Evolutionary conservation across 2,888 invertebrate genomes (phyloP).

Genomic region (Aspidiotus rigidus): DNA sequence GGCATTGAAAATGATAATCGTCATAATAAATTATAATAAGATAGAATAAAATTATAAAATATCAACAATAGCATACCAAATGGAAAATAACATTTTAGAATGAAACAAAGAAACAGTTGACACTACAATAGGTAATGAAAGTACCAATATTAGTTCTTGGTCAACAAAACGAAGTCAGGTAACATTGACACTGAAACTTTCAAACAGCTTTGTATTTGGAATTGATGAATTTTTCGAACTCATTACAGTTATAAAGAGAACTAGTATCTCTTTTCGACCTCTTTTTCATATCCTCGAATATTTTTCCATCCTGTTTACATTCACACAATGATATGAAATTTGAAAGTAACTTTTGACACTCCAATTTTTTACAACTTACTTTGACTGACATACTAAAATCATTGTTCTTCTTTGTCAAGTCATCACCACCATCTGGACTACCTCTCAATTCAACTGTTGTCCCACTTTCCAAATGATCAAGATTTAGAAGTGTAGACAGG

Average conservation of each 20-base stretch:
- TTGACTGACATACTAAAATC: neutral
- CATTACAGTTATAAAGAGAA: constrained; percentile 45
- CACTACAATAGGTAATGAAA: neutral
- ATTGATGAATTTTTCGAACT: constrained; percentile 55
- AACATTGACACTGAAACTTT: neutral
- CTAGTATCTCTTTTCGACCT: constrained; percentile 47
- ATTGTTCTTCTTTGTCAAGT: constrained; percentile 38
- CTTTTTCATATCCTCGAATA: constrained; percentile 43
- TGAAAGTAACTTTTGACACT: no score
- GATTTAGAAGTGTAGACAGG: neutral
- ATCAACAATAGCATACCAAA: no score
- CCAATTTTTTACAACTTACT: neutral
- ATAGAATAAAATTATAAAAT: no score
- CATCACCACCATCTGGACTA: constrained; percentile 63
- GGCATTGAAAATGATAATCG: no score
- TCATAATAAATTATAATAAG: no score
- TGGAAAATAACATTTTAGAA: no score
- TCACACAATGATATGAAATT: no score
- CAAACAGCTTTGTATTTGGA: constrained; percentile 55
- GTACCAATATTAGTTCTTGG: no score
- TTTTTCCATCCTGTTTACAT: no score
- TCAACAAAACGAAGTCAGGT: neutral
- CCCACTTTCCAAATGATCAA: constrained; percentile 22
- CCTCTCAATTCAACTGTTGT: constrained; percentile 31
- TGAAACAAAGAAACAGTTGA: no score